Conservation (phyloP, 2,888 invertebrate species). For the Xanthia togata region DNA sequence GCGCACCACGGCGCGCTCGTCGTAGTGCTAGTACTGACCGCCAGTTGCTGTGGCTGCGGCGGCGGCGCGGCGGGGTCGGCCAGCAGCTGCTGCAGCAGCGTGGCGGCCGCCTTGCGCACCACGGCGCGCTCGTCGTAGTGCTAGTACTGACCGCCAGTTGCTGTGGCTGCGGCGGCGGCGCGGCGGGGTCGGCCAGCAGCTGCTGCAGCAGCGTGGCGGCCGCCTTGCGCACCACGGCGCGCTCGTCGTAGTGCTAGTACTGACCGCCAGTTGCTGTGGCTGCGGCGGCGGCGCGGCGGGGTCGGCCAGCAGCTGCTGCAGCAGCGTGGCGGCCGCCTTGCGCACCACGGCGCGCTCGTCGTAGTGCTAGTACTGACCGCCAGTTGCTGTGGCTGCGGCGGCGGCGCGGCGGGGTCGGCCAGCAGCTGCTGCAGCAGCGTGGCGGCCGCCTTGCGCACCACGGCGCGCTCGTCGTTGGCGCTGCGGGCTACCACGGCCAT, state of each 20-base stretch:
- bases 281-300: slow-evolving; percentile 49
- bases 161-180: slow-evolving; percentile 49
- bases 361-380: slow-evolving; percentile 63
- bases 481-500: slow-evolving; percentile 77
- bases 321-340: slow-evolving; percentile 78
- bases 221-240: slow-evolving; percentile 78
- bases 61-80: slow-evolving; percentile 49
- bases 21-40: slow-evolving; percentile 60
- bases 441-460: slow-evolving; percentile 82
- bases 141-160: slow-evolving; percentile 70
- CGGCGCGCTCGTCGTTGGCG: slow-evolving; percentile 47
- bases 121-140: slow-evolving; percentile 50
- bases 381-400: slow-evolving; percentile 66
- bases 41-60: slow-evolving; percentile 65
- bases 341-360: slow-evolving; percentile 73
- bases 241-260: slow-evolving; percentile 11
- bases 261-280: slow-evolving; percentile 71
- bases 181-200: slow-evolving; percentile 66
- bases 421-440: slow-evolving; percentile 78
- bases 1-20: slow-evolving; percentile 73
- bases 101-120: slow-evolving; percentile 81
- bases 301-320: slow-evolving; percentile 75
- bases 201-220: slow-evolving; percentile 79
- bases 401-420: slow-evolving; percentile 46
- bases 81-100: slow-evolving; percentile 79